Percentiles rank a stretch among this genome's conserved stretches.
Evolutionary conservation across 2,888 invertebrate genomes (phyloP).

Genomic region (Lottia gigantea): DNA sequence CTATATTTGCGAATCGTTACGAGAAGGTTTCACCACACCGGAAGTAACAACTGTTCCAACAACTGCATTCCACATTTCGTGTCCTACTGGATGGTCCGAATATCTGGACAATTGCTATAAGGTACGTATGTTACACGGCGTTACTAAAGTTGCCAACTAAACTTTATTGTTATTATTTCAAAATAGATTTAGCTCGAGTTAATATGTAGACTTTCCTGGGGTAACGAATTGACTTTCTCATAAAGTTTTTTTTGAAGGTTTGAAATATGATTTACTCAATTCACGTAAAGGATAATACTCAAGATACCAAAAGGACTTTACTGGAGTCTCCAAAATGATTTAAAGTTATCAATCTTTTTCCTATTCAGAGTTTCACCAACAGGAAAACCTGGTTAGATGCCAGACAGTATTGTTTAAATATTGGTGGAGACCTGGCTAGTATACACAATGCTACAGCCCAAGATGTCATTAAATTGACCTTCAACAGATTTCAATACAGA

Average conservation of each 20-base stretch:
- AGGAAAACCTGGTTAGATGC: not conserved
- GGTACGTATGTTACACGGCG: constrained; percentile 18
- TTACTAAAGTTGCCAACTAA: too few relatives aligned
- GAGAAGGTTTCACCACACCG: constrained; percentile 40
- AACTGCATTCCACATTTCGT: constrained; percentile 33
- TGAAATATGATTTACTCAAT: too few relatives aligned
- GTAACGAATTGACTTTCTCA: too few relatives aligned
- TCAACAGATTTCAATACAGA: not conserved
- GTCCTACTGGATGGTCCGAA: constrained; percentile 41
- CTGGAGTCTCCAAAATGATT: too few relatives aligned
- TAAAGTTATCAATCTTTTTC: too few relatives aligned
- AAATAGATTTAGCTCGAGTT: too few relatives aligned
- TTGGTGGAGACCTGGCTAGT: not conserved
- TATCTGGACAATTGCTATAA: constrained; percentile 32
- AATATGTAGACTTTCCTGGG: too few relatives aligned
- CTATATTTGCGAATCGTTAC: constrained; percentile 44
- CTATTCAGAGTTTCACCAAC: too few relatives aligned
- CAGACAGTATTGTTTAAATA: not conserved
- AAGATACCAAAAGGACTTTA: too few relatives aligned
- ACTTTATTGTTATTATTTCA: too few relatives aligned
- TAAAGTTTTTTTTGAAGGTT: too few relatives aligned
- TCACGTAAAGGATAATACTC: too few relatives aligned
- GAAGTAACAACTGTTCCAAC: constrained; percentile 33
- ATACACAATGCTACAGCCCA: constrained; percentile 1
- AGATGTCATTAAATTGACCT: not conserved